Evolutionary conservation across 1,140 invertebrate genomes (phyloP).

Genomic region (Euglossa dilemma): DNA sequence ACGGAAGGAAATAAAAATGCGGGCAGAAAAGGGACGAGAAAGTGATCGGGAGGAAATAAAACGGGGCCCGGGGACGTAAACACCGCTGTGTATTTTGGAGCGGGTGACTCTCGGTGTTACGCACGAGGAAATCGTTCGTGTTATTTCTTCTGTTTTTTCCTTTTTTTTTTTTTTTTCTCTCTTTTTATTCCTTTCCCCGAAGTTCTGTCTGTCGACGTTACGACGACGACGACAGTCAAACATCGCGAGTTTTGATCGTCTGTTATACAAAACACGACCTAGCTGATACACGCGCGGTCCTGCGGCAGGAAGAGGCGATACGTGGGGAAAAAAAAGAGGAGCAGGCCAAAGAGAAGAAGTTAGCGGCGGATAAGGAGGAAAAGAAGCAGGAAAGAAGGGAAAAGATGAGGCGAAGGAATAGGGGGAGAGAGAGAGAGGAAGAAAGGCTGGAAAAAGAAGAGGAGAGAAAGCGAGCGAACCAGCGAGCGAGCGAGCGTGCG

Average conservation of each 20-base stretch:
- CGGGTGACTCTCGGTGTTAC: slow-evolving; percentile 18
- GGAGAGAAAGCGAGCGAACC: neutral
- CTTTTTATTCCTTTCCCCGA: neutral
- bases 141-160: neutral
- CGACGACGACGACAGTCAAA: neutral
- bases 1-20: slow-evolving; percentile 21
- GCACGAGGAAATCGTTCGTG: slow-evolving; percentile 26
- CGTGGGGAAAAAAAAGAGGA: neutral
- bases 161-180: neutral
- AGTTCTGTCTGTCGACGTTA: neutral
- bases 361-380: neutral
- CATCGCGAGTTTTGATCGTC: neutral
- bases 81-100: slow-evolving; percentile 44
- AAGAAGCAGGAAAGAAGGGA: neutral
- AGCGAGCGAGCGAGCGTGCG: slow-evolving; percentile 3
- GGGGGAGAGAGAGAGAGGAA: neutral
- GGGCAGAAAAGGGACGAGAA: neutral
- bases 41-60: slow-evolving; percentile 7
- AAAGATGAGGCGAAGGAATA: neutral
- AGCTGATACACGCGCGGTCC: slow-evolving; percentile 15
- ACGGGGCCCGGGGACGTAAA: slow-evolving; percentile 24
- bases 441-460: neutral
- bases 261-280: neutral
- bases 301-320: slow-evolving; percentile 13
- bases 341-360: neutral